These are phyloP conservation scores for Patella vulgata DNA, from an alignment of 1,140 invertebrate genomes.

Conservation along the genomic window DNA sequence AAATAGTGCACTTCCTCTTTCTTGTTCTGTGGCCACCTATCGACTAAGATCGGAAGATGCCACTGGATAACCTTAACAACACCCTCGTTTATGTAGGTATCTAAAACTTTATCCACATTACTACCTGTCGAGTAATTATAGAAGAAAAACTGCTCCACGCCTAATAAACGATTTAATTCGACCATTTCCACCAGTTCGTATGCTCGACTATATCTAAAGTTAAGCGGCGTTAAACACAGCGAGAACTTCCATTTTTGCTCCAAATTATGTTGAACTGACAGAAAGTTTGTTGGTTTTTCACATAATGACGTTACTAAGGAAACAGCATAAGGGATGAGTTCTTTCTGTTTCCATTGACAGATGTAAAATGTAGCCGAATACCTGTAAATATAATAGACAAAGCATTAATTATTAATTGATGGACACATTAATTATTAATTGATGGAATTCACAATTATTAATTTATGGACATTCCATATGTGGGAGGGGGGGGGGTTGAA, in stretches of 20 bases:
- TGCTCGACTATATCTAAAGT: slow-evolving; percentile 84
- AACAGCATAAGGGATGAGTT: too few species aligned
- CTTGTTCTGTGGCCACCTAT: slow-evolving; percentile 32
- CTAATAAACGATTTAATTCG: slow-evolving; percentile 87
- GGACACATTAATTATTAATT: too few species aligned
- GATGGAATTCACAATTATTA: too few species aligned
- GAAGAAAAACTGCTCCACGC: slow-evolving; percentile 88
- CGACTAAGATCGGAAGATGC: slow-evolving; percentile 77
- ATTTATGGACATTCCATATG: too few species aligned
- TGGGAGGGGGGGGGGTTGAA: too few species aligned
- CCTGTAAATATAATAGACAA: too few species aligned
- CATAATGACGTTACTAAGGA: too few species aligned
- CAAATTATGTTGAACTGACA: too few species aligned
- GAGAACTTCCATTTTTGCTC: slow-evolving; percentile 70
- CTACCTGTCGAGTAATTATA: slow-evolving; percentile 90
- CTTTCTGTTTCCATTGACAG: too few species aligned
- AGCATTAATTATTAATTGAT: too few species aligned
- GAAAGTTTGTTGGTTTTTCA: too few species aligned
- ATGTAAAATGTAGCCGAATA: too few species aligned
- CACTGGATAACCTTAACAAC: slow-evolving; percentile 85
- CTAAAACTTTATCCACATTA: slow-evolving; percentile 76
- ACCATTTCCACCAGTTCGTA: slow-evolving; percentile 89
- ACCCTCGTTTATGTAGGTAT: slow-evolving; percentile 73
- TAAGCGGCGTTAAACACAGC: slow-evolving; percentile 94
- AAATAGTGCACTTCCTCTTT: slow-evolving; percentile 46